These are phyloP conservation scores for Notechis scutatus DNA, from an alignment of 2,113 vertebrate species.

Conservation along the genomic window DNA sequence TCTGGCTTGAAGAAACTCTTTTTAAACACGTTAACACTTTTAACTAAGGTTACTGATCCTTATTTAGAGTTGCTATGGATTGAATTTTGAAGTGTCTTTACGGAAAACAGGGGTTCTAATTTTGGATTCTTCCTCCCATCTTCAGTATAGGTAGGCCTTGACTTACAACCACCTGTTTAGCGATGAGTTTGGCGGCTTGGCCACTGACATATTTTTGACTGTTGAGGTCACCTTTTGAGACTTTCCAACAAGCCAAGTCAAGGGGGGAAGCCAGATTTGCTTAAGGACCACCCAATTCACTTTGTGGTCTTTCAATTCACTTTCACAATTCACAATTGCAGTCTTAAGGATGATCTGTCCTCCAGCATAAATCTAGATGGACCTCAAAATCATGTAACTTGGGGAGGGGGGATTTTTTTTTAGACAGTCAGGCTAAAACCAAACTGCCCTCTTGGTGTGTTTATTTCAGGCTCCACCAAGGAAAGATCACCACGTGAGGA, in stretches of 20 bases:
- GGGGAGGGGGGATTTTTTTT: too few relatives aligned
- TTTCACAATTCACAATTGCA: too few relatives aligned
- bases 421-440: not conserved
- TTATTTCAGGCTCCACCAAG: not conserved
- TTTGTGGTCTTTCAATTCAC: too few relatives aligned
- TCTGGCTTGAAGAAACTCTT: not conserved
- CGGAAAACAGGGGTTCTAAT: not conserved
- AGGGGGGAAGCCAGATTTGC: too few relatives aligned
- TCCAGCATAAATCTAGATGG: not conserved
- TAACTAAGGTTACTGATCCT: not conserved
- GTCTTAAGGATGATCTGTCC: too few relatives aligned
- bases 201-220: too few relatives aligned
- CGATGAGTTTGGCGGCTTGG: too few relatives aligned
- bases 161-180: too few relatives aligned
- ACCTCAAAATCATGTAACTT: not conserved
- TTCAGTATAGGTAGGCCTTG: not conserved
- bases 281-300: too few relatives aligned
- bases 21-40: not conserved
- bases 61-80: not conserved
- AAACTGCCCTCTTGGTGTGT: not conserved
- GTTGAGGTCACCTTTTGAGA: too few relatives aligned
- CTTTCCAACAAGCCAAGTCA: too few relatives aligned
- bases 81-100: not conserved
- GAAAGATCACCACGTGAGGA: too few relatives aligned
- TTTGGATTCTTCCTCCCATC: not conserved